Conservation (phyloP, 2,888 invertebrate species). For the Merodon equestris region DNA sequence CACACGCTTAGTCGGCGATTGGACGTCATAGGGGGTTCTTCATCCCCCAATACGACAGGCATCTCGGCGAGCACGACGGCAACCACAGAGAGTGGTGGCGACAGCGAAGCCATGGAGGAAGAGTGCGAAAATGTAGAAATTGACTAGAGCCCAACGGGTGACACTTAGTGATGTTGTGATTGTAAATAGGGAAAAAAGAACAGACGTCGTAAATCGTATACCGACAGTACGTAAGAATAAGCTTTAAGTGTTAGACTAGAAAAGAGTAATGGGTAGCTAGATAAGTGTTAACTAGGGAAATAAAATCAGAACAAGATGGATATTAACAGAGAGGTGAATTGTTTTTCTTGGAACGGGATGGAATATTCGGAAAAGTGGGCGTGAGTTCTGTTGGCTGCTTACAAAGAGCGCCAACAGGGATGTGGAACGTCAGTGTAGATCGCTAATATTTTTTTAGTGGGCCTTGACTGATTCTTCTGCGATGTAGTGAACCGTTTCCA, state of each 20-base stretch:
- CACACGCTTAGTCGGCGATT: constrained; percentile 41
- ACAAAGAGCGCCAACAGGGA: too few species aligned
- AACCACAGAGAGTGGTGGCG: constrained; percentile 51
- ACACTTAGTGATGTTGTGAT: constrained; percentile 27
- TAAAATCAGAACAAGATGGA: too few species aligned
- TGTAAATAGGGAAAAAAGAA: constrained; percentile 46
- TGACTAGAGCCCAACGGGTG: constrained; percentile 72
- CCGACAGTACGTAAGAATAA: constrained; percentile 55
- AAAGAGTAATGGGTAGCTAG: constrained; percentile 19
- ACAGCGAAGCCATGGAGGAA: constrained; percentile 72
- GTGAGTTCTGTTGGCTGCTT: too few species aligned
- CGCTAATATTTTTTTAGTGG: too few species aligned
- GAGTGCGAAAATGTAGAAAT: constrained; percentile 79
- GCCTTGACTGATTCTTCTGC: too few species aligned
- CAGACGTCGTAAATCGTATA: constrained; percentile 32
- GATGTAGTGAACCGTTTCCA: too few species aligned
- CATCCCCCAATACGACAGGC: constrained; percentile 45
- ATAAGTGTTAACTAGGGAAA: constrained; percentile 29
- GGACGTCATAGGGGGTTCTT: constrained; percentile 49
- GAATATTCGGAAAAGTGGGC: too few species aligned
- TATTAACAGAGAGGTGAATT: too few species aligned
- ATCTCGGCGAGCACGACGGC: constrained; percentile 52
- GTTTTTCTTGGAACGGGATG: too few species aligned
- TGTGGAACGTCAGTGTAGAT: too few species aligned
- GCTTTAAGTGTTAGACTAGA: constrained; percentile 49